These are phyloP conservation scores for Cryptocephalus moraei DNA, from an alignment of 2,888 invertebrate species.

Conservation along the genomic window DNA sequence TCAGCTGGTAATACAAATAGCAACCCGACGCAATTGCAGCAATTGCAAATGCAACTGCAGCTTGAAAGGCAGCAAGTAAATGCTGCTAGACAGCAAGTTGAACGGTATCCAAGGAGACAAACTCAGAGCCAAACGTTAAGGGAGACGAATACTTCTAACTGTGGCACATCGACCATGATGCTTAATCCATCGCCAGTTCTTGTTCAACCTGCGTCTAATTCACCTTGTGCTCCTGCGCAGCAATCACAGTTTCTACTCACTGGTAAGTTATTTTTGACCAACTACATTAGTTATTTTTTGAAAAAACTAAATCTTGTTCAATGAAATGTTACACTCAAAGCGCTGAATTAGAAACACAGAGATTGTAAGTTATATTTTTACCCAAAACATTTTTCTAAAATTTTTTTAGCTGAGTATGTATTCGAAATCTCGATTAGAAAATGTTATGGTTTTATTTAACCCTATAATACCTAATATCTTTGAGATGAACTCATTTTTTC, in stretches of 20 bases:
- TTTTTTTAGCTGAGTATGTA: no score
- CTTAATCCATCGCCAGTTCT: constrained; percentile 32
- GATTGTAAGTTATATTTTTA: no score
- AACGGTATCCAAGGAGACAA: constrained; percentile 76
- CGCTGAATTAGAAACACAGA: no score
- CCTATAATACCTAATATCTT: no score
- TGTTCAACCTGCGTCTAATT: constrained; percentile 28
- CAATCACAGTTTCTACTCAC: constrained; percentile 33
- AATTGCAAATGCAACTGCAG: constrained; percentile 91
- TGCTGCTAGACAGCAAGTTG: constrained; percentile 79
- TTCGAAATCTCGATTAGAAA: no score
- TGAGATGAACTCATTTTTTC: no score
- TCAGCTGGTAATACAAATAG: constrained; percentile 44
- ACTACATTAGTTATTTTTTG: neutral
- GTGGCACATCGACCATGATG: constrained; percentile 28
- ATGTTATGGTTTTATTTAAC: no score
- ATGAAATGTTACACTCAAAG: no score
- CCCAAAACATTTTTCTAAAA: no score
- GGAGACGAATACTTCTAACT: constrained; percentile 25
- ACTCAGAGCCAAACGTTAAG: constrained; percentile 44
- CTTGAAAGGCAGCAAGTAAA: constrained; percentile 80
- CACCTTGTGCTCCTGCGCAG: constrained; percentile 28
- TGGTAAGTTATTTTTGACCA: constrained; percentile 11
- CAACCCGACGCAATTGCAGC: constrained; percentile 76
- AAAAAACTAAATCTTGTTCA: neutral